Conservation (phyloP, 2,888 invertebrate species). For the Baronia brevicornis region DNA sequence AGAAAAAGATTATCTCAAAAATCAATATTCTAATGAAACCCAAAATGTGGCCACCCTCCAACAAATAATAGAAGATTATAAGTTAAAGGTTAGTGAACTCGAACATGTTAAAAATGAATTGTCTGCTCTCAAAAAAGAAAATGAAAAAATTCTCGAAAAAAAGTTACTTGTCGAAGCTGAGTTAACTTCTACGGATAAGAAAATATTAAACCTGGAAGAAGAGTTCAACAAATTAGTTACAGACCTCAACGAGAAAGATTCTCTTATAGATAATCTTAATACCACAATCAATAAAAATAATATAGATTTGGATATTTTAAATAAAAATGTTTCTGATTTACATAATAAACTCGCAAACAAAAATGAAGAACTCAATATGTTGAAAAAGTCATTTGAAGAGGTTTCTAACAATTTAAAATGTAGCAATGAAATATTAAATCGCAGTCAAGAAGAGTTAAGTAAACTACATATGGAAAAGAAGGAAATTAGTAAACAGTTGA, state of each 20-base stretch:
- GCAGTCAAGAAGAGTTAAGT: constrained; percentile 36
- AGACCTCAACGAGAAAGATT: constrained; percentile 58
- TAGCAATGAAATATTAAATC: constrained; percentile 25
- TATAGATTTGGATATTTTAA: constrained; percentile 27
- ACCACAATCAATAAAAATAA: constrained; percentile 36
- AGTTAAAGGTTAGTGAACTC: constrained; percentile 32
- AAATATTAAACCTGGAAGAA: constrained; percentile 51
- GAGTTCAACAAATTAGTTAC: constrained; percentile 49
- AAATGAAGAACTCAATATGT: constrained; percentile 42
- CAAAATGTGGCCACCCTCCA: constrained; percentile 27
- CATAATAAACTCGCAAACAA: constrained; percentile 35
- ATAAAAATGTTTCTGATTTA: constrained; percentile 35
- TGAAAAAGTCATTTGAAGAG: constrained; percentile 34
- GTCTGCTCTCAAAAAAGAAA: constrained; percentile 38
- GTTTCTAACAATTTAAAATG: constrained; percentile 29
- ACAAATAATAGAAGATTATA: constrained; percentile 32
- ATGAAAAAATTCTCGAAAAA: constrained; percentile 31
- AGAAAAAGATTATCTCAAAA: constrained; percentile 34
- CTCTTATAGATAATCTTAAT: constrained; percentile 47
- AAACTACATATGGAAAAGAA: constrained; percentile 42
- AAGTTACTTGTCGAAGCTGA: constrained; percentile 44
- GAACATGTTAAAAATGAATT: constrained; percentile 34
- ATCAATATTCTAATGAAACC: constrained; percentile 22
- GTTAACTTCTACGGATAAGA: constrained; percentile 40
- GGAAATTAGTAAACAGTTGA: constrained; percentile 38